Evolutionary conservation across 2,113 vertebrate species (phyloP).

Genomic region (Cryptotis parvus): DNA sequence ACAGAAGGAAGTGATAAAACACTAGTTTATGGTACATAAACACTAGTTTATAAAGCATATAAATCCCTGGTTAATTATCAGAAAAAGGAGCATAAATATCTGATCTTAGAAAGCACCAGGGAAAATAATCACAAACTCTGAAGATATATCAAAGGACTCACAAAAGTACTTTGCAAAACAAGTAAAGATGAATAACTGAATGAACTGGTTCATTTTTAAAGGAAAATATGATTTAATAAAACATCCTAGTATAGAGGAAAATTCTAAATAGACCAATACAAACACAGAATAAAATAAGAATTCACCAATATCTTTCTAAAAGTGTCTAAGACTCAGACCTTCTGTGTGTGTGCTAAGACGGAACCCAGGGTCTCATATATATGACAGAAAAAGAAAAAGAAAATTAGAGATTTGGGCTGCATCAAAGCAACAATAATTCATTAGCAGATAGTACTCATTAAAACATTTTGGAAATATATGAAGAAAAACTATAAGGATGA

Average conservation of each 20-base stretch:
- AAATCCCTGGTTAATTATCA: neutral
- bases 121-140: neutral
- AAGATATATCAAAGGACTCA: neutral
- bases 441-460: neutral
- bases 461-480: neutral
- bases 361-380: neutral
- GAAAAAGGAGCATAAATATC: neutral
- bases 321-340: neutral
- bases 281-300: neutral
- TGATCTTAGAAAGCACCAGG: neutral
- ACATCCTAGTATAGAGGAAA: conserved; percentile 38
- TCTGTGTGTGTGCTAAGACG: neutral
- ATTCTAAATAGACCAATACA: neutral
- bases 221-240: conserved; percentile 6
- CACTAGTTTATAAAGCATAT: neutral
- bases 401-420: conserved; percentile 15
- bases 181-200: neutral
- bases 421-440: neutral
- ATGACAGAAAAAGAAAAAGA: conserved; percentile 31
- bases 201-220: neutral
- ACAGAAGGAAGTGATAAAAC: neutral
- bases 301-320: neutral
- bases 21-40: no score
- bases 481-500: conserved; percentile 38
- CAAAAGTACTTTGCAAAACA: neutral